Conservation (phyloP, 53 echinoderm and acorn worm species). For the Holothuria scabra region DNA sequence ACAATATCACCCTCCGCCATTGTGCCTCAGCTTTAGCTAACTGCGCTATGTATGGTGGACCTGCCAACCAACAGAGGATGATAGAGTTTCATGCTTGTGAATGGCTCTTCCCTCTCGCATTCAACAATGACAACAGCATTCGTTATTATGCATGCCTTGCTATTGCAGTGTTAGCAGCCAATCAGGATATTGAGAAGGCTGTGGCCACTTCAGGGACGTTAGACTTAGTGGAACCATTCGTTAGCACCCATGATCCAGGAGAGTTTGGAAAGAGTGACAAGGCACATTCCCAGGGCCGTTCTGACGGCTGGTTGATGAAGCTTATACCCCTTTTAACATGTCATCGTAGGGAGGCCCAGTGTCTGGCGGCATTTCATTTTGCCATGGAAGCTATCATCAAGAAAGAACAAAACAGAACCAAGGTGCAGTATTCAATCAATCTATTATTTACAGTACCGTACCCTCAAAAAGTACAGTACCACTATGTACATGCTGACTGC, state of each 20-base stretch:
- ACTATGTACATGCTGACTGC: no score
- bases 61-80: conserved; percentile 93
- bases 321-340: conserved; percentile 87
- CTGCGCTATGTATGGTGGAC: conserved; percentile 99
- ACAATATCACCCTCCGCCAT: conserved; percentile 93
- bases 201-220: conserved; percentile 95
- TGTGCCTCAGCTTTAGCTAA: conserved; percentile 94
- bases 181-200: conserved; percentile 87
- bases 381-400: conserved; percentile 98
- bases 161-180: conserved; percentile 89
- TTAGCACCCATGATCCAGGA: conserved; percentile 92
- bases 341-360: conserved; percentile 90
- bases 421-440: conserved; percentile 61
- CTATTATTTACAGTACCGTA: no score
- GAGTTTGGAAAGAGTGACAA: conserved; percentile 97
- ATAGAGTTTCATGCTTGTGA: conserved; percentile 90
- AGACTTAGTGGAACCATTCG: conserved; percentile 95
- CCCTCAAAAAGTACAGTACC: no score
- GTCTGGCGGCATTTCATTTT: conserved; percentile 97
- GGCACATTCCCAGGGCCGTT: conserved; percentile 90
- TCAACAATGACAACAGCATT: conserved; percentile 92
- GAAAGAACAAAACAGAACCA: conserved; percentile 85
- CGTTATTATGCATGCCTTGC: conserved; percentile 96
- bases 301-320: conserved; percentile 86
- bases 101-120: conserved; percentile 97